Base-by-base conservation (phyloP, 2,113 vertebrate genomes). In the Megaceryle torquata region DNA sequence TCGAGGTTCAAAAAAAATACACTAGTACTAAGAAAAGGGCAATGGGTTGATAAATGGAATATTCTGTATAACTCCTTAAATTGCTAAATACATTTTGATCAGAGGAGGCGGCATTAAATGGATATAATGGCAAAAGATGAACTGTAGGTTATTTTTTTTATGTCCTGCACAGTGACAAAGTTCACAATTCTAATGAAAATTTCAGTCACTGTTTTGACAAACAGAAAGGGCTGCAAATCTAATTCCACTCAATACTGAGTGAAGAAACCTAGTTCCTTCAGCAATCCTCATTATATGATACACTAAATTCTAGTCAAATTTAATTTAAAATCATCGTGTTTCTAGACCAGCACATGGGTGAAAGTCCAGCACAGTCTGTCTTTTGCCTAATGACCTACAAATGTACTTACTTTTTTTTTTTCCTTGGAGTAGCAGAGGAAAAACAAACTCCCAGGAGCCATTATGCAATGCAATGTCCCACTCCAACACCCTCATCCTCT, bases 71-170 rank as follows among this genome's bases (percentile, higher is more conserved):
- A 88, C 77, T 91, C 48, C 37, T 85, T 88, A 95, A 96, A 96
- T 93, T 95, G 88, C 78, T 70, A 94, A 94, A 90, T n/a, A 88
- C 26, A 60, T 94, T 95, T 92, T 82, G 43, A 84, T 86, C 61
- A 31, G 82, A 39, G 41, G 21, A 85, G 75, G 69, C 10, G 10
- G 21, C 63, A 91, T 91, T 92, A 77, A 85, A 56, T 39, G 17
- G 43, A 63, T 50, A 16, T 35, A 84, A 83, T 17, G 24, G 63
- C n/a, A 85, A 33, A 33, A 51, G 56, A 85, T 35, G 41, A 96
- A 83, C 46, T 33, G 3, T 11, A 59, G 0, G 25, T 60, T 71
- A 10, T 71, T 78, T 65, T 44, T 93, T 64, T 78, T 50, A 41
- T 72, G 18, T n/a, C 75, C 79, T 78, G 56, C 15, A 25, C 4